Base-by-base conservation (phyloP, 2,113 vertebrate genomes). In the Myiozetetes cayanensis region DNA sequence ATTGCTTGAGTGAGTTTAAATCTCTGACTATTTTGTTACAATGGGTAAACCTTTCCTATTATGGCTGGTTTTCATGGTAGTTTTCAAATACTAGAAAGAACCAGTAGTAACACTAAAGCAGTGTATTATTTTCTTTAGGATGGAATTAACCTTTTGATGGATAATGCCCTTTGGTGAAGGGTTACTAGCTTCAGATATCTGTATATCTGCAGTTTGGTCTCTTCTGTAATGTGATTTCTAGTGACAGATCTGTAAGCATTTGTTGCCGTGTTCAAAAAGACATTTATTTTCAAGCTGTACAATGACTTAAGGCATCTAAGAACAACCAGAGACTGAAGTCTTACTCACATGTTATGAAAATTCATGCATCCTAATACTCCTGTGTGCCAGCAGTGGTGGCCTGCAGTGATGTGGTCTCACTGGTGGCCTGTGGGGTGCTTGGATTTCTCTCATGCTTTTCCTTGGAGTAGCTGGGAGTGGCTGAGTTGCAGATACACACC, bases 311-410 rank as follows among this genome's bases (percentile, higher is more conserved):
- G 61, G 24, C 14, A 20, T 68, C 5, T 41, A 20, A 58, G 68
- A 61, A 49, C 55, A n/a, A 23, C 5, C n/a, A 59, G 56, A 66
- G 33, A 58, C 16, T 17, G 17, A 72, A 89, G 50, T 59, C 21
- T 52, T 78, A 8, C 21, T 58, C 0, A 1, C 0, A 0, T 30
- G 4, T 37, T 53, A 5, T 47, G 47, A 21, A 50, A 28, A 35
- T 49, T 46, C 1, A 7, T 63, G 6, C 7, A 2, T 59, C 55
- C 28, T 47, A 30, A 33, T 37, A 22, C 27, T 46, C 4, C 43
- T 31, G 10, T 33, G 5, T n/a, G 16, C 22, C 27, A 41, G 59
- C 46, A 50, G 53, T 15, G 25, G 25, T 89, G 55, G n/a, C 30
- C 10, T 37, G 46, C 35, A 75, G 56, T 18, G 37, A 4, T 25